Conservation (phyloP, 2,113 vertebrate species). For the Upupa epops region DNA sequence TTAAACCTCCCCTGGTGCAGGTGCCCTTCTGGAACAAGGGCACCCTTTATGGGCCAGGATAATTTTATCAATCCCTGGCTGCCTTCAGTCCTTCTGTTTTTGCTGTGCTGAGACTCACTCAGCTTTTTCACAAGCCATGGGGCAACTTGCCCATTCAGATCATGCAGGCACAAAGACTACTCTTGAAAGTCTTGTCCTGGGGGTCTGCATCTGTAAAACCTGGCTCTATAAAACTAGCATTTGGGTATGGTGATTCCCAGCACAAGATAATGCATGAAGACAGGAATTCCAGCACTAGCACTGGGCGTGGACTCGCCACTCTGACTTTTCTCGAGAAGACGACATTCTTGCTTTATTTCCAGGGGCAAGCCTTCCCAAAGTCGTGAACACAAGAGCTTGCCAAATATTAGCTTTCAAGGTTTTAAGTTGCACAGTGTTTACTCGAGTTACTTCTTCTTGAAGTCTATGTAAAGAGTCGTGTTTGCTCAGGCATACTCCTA, state of each 20-base stretch:
- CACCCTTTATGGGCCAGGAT: not conserved
- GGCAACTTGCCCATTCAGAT: not conserved
- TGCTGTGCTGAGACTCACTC: not conserved
- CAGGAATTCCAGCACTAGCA: constrained; percentile 18
- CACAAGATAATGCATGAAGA: not conserved
- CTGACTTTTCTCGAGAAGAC: constrained; percentile 31
- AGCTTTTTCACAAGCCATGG: not conserved
- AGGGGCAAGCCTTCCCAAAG: constrained; percentile 71
- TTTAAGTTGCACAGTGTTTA: constrained; percentile 62
- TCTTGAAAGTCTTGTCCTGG: constrained; percentile 29
- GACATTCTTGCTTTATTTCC: constrained; percentile 68
- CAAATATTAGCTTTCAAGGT: constrained; percentile 79
- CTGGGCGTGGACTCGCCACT: not conserved
- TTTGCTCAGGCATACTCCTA: constrained; percentile 68
- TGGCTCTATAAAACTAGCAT: not conserved
- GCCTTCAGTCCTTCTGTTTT: not conserved
- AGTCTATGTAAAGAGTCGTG: constrained; percentile 64
- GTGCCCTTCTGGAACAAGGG: not conserved
- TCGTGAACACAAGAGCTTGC: constrained; percentile 65
- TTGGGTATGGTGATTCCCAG: constrained; percentile 6
- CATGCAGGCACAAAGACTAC: not conserved
- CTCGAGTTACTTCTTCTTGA: constrained; percentile 61
- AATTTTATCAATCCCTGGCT: not conserved
- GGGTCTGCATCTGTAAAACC: constrained; percentile 48
- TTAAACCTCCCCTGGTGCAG: no score